Evolutionary conservation across 1,140 invertebrate species (phyloP), one percentile per base, ranked within the genome.

Genomic region (Dendroctonus ponderosae): DNA sequence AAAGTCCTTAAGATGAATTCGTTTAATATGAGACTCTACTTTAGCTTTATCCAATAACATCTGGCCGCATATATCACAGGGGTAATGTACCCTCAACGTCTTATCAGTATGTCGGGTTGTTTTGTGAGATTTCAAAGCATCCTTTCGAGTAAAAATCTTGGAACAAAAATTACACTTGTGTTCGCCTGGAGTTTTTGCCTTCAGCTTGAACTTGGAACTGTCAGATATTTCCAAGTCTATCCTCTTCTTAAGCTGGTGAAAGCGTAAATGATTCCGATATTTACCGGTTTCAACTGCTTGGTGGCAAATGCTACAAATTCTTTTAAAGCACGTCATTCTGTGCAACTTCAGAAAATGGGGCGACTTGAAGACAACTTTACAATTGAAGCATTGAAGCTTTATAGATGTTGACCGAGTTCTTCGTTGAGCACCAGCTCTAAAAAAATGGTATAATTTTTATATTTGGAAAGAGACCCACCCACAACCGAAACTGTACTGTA

Each of bases 1-100:
- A n/a, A 63, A 63, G 14, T 53, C 50, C 40, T 63, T 53, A 7
- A 46, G 15, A 54, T 63, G 61, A 11, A 39, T 42, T 26, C 61
- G 61, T 51, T 63, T 63, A 6, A 44, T 53, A 37, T 63, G 61
- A 14, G 39, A 14, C 5, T 54, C 49, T 37, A 63, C 46, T 11
- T n/a, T 44, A 14, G 12, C n/a, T 37, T 46, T 37, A 7, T 44
- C 42, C 42, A 63, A 54, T 37, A 54, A 63, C 11, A 39, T n/a
- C 9, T 54, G 38, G n/a, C 43, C 42, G 41, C 61, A 63, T 6
- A 51, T 26, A 38, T 63, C 61, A 37, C 61, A 63, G 0, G 39
- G 41, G 15, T 63, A 54, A 11, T 46, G 61, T 5, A 14, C 5
- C 9, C 61, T 63, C 9, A 54, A 14, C 0, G 41, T 38, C 37